Evolutionary conservation across 1,140 invertebrate genomes (phyloP).

Genomic region (Tetragonula clypearis): DNA sequence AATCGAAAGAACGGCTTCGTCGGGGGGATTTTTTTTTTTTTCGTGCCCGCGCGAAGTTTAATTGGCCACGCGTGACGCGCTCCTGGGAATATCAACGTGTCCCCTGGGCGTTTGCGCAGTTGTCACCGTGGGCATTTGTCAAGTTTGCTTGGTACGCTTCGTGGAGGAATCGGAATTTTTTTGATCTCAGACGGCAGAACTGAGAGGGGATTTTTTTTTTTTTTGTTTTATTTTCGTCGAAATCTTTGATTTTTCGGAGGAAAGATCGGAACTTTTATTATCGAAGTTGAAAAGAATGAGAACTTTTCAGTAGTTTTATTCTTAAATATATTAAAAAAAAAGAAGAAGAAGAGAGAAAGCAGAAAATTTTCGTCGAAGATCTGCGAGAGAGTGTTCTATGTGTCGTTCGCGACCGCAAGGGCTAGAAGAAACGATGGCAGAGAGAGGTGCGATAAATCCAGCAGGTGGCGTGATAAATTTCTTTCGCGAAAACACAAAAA

Average conservation of each 20-base stretch:
- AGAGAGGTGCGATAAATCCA: constrained; percentile 57
- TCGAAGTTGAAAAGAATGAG: too few species aligned
- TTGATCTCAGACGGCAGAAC: too few species aligned
- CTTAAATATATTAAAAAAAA: not conserved
- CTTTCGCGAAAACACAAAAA: constrained; percentile 68
- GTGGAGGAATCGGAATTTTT: too few species aligned
- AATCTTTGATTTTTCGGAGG: too few species aligned
- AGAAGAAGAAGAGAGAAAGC: not conserved
- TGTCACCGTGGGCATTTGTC: not conserved
- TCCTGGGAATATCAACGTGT: not conserved
- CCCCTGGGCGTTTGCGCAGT: not conserved
- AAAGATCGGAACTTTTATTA: too few species aligned
- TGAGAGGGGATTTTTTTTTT: too few species aligned
- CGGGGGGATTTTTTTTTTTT: not conserved
- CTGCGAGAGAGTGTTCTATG: not conserved
- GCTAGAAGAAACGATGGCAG: constrained; percentile 12
- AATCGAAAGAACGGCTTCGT: not conserved
- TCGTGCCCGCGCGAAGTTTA: not conserved
- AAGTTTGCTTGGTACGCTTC: not conserved
- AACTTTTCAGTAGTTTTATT: too few species aligned
- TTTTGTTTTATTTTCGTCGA: too few species aligned
- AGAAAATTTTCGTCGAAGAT: not conserved
- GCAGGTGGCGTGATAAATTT: constrained; percentile 63
- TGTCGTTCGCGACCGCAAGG: constrained; percentile 12
- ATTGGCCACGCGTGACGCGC: constrained; percentile 13